Conservation (phyloP, 1,140 invertebrate genomes). For the Tribolium castaneum region DNA sequence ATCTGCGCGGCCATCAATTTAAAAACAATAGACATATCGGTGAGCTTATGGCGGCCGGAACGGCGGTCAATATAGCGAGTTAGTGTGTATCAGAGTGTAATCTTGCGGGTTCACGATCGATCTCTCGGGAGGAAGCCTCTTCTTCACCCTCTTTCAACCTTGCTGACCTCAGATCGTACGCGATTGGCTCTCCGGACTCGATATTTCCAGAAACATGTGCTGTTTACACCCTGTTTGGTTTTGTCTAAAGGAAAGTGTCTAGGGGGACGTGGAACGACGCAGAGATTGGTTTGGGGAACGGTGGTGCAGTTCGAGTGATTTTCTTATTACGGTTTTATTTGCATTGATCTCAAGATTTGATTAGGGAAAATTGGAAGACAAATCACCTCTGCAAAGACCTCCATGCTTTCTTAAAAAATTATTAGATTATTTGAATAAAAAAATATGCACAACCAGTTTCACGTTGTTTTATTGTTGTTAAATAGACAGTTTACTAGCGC, state of each 20-base stretch:
- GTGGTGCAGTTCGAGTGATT: neutral
- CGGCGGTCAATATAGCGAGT: slow-evolving; percentile 34
- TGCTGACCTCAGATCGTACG: slow-evolving; percentile 35
- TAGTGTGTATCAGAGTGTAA: slow-evolving; percentile 35
- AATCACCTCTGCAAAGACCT: no score
- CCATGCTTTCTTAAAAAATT: no score
- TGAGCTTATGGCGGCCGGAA: slow-evolving; percentile 20
- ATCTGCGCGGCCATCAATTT: slow-evolving; percentile 32
- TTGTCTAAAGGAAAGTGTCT: neutral
- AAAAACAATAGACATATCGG: slow-evolving; percentile 35
- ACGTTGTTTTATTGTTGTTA: neutral
- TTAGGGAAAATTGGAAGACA: neutral
- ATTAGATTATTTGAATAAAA: no score
- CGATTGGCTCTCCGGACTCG: slow-evolving; percentile 26
- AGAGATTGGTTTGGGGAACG: neutral
- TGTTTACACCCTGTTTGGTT: slow-evolving; percentile 34
- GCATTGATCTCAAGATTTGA: neutral
- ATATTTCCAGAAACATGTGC: slow-evolving; percentile 40
- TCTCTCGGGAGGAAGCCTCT: slow-evolving; percentile 31
- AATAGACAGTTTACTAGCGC: neutral
- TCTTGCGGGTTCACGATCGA: slow-evolving; percentile 35
- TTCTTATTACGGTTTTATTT: neutral
- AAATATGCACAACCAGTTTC: no score
- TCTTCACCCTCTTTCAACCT: slow-evolving; percentile 41
- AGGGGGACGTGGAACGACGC: neutral